Evolutionary conservation across 2,888 invertebrate species (phyloP).

Genomic region (Philereme transversata): DNA sequence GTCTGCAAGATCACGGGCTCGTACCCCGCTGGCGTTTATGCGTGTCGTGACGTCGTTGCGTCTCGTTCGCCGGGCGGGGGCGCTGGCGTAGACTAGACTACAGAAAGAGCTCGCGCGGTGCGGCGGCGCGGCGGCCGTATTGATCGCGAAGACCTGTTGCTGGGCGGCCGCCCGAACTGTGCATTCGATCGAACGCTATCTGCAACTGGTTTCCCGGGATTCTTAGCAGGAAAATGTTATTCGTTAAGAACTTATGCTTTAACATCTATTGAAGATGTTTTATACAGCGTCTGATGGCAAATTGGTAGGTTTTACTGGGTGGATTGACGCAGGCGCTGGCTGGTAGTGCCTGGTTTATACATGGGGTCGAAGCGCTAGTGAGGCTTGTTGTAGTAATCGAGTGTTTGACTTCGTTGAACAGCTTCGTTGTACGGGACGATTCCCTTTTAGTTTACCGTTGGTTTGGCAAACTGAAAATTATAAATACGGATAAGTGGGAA

Average conservation of each 20-base stretch:
- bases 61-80: constrained; percentile 41
- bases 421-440: too few relatives aligned
- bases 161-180: constrained; percentile 67
- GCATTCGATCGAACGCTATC: constrained; percentile 48
- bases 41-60: constrained; percentile 43
- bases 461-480: too few relatives aligned
- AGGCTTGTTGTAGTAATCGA: too few relatives aligned
- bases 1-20: constrained; percentile 18
- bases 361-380: too few relatives aligned
- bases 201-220: constrained; percentile 43
- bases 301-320: too few relatives aligned
- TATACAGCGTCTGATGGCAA: too few relatives aligned
- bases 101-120: constrained; percentile 64
- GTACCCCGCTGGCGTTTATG: constrained; percentile 37
- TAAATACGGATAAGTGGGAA: too few relatives aligned
- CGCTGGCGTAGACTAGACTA: constrained; percentile 47
- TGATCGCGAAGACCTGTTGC: constrained; percentile 81
- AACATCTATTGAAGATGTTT: too few relatives aligned
- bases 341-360: too few relatives aligned
- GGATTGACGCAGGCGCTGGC: too few relatives aligned
- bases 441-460: too few relatives aligned
- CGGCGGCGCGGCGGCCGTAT: constrained; percentile 70
- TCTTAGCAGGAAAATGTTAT: constrained; percentile 20
- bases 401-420: too few relatives aligned
- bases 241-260: not conserved